phyloP scores from a whole-genome alignment of 1,140 invertebrate genomes.

The Pogonognathellus flavescens region DNA sequence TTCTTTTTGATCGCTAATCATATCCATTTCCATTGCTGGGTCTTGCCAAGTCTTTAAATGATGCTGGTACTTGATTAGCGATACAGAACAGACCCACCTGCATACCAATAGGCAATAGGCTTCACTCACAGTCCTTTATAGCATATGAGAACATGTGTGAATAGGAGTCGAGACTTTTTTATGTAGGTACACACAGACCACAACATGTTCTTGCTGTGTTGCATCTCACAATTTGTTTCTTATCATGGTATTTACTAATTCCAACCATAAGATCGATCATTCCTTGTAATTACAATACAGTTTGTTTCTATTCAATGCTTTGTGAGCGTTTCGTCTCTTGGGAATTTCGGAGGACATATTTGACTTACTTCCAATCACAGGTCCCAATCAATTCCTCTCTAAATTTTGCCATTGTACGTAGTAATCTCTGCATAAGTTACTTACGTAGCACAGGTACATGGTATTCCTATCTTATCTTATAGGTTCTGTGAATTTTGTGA shows the following conservation, averaged over 20 bases:
- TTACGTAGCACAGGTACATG: no score
- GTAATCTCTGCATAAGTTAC: no score
- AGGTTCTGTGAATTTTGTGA: no score
- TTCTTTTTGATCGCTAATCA: not conserved
- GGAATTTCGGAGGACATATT: slow-evolving; percentile 35
- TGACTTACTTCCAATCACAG: not conserved
- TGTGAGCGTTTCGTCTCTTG: not conserved
- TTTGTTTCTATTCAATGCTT: slow-evolving; percentile 11
- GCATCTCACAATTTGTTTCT: not conserved
- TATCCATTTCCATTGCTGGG: not conserved
- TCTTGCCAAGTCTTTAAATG: not conserved
- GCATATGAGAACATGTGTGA: no score
- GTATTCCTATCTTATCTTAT: no score
- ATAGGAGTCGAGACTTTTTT: no score
- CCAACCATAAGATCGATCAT: not conserved
- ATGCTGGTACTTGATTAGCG: no score
- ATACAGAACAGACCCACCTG: no score
- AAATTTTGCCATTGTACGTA: not conserved
- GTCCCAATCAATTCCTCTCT: slow-evolving; percentile 11
- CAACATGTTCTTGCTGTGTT: no score
- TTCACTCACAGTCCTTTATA: no score
- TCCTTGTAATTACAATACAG: slow-evolving; percentile 7
- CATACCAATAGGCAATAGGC: no score
- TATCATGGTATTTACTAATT: not conserved
- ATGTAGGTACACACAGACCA: no score